A percentile compares a stretch with the other conserved stretches of the same genome.
These are phyloP conservation scores for Paramormyrops hopkinsi DNA, from an alignment of 2,797 vertebrate species.

Conservation along the genomic window DNA sequence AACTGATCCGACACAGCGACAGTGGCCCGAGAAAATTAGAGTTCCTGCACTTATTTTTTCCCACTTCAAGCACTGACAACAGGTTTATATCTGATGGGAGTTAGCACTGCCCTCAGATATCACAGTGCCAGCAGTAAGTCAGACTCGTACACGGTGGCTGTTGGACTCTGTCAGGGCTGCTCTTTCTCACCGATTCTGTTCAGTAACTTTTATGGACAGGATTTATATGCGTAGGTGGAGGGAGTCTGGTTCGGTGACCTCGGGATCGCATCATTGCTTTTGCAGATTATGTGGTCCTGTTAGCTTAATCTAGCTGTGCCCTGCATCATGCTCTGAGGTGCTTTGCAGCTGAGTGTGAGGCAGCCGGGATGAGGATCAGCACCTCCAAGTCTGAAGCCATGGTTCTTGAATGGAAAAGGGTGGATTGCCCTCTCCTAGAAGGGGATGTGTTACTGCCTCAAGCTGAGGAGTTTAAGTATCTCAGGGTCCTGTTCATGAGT, in stretches of 20 bases:
- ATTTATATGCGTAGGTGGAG: neutral
- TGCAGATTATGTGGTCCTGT: neutral
- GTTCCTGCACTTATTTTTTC: no score
- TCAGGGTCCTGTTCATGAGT: neutral
- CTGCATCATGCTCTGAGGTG: neutral
- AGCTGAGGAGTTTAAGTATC: neutral
- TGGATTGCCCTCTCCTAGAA: neutral
- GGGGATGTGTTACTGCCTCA: neutral
- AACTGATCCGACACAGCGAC: no score
- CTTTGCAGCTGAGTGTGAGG: neutral
- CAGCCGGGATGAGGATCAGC: neutral
- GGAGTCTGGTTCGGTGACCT: neutral
- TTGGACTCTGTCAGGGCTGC: neutral
- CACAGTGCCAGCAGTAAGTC: neutral
- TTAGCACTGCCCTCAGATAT: neutral
- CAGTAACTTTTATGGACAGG: neutral
- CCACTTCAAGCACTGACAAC: neutral
- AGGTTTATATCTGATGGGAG: neutral
- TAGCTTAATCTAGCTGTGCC: neutral
- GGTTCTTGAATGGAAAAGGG: neutral
- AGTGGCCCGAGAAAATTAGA: no score
- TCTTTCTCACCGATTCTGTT: neutral
- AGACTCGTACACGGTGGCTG: neutral
- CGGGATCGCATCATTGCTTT: neutral
- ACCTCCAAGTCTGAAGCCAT: neutral